phyloP scores from a whole-genome alignment of 2,113 vertebrate species.

The Leucosticte australis region DNA sequence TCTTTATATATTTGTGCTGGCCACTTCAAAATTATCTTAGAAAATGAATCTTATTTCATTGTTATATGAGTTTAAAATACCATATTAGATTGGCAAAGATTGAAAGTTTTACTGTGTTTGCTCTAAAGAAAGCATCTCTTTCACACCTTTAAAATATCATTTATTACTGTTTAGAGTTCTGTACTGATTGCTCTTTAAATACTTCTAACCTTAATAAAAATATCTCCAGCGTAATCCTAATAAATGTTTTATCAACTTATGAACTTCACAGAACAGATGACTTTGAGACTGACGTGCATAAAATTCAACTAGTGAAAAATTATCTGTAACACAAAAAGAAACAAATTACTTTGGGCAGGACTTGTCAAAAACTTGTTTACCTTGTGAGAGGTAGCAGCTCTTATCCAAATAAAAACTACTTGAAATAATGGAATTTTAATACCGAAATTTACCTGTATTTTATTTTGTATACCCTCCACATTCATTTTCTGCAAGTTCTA shows the following conservation, averaged over 20 bases:
- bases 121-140: neutral
- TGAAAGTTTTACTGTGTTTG: neutral
- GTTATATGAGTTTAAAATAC: neutral
- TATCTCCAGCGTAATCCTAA: neutral
- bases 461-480: neutral
- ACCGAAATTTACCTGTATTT: neutral
- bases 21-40: neutral
- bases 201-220: neutral
- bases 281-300: neutral
- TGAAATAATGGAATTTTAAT: neutral
- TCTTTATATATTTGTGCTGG: neutral
- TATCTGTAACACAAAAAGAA: neutral
- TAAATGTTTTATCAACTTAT: constrained; percentile 48
- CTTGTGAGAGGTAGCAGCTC: neutral
- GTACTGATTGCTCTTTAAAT: constrained; percentile 34
- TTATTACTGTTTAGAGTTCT: constrained; percentile 21
- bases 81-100: neutral
- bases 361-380: neutral
- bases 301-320: constrained; percentile 1
- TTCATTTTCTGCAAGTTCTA: neutral
- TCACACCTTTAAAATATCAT: constrained; percentile 16
- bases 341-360: neutral
- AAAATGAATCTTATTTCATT: neutral
- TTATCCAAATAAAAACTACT: neutral
- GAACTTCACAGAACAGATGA: neutral